These are phyloP conservation scores for Neodiprion fabricii DNA, from an alignment of 1,140 invertebrate species.

Conservation along the genomic window DNA sequence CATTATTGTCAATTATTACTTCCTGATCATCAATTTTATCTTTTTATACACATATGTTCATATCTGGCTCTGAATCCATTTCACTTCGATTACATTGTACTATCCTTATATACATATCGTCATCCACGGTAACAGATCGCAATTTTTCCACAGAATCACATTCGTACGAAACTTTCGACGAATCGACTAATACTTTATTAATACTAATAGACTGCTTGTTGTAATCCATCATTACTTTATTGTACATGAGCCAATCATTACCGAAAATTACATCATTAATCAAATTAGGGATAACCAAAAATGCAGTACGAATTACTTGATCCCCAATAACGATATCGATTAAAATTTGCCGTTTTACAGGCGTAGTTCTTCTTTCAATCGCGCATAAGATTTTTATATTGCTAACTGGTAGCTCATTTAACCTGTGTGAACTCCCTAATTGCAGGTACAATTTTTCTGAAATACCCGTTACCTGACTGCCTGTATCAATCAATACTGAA, in stretches of 20 bases:
- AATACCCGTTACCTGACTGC: constrained; percentile 20
- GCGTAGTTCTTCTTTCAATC: background rate
- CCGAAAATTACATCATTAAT: background rate
- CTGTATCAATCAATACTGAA: constrained; percentile 13
- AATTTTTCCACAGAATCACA: background rate
- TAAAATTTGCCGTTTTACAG: background rate
- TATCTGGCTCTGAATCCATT: no score
- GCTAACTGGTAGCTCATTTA: constrained; percentile 16
- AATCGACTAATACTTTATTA: background rate
- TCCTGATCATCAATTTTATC: background rate
- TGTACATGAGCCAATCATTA: background rate
- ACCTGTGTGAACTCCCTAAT: background rate
- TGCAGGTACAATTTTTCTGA: constrained; percentile 18
- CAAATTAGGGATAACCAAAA: background rate
- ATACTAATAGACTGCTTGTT: background rate
- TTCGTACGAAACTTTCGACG: background rate
- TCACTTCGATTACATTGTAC: background rate
- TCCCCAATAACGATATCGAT: background rate
- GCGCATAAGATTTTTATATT: background rate
- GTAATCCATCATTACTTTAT: background rate
- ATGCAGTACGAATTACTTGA: background rate
- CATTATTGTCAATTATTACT: background rate
- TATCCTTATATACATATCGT: background rate
- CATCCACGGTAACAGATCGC: background rate
- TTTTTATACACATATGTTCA: no score